Evolutionary conservation across 2,888 invertebrate species (phyloP).

Genomic region (Mongoloraphidia duomilia): DNA sequence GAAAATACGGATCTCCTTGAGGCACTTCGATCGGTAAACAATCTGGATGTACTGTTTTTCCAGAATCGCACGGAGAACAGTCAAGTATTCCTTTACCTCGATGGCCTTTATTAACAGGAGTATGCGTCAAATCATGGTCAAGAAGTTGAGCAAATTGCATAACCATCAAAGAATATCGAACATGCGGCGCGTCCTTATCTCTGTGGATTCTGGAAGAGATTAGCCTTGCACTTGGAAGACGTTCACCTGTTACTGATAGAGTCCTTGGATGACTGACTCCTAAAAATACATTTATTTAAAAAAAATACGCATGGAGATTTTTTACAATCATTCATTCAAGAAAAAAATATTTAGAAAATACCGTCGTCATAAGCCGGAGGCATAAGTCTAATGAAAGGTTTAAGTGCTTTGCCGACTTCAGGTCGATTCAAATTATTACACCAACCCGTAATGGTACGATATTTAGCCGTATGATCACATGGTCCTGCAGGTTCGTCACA

Average conservation of each 20-base stretch:
- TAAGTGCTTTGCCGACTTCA: constrained; percentile 51
- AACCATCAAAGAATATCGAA: constrained; percentile 41
- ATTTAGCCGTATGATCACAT: constrained; percentile 37
- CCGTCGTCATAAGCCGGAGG: constrained; percentile 46
- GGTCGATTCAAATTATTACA: constrained; percentile 57
- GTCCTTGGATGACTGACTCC: constrained; percentile 27
- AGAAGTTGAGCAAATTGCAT: constrained; percentile 63
- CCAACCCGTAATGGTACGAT: constrained; percentile 53
- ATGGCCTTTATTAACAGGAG: constrained; percentile 35
- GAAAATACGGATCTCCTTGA: constrained; percentile 34
- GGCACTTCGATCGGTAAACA: constrained; percentile 38
- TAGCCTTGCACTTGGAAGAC: constrained; percentile 43
- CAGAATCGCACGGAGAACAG: constrained; percentile 33
- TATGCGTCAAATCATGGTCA: constrained; percentile 51
- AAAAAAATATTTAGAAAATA: constrained; percentile 13
- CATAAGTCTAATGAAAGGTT: constrained; percentile 41
- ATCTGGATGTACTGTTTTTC: constrained; percentile 32
- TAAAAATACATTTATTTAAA: constrained; percentile 18
- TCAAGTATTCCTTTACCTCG: constrained; percentile 30
- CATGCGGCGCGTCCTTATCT: constrained; percentile 41
- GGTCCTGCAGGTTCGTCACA: constrained; percentile 26
- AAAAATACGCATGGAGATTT: constrained; percentile 15
- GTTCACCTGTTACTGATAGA: constrained; percentile 28
- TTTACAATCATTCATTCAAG: neutral
- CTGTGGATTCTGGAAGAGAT: constrained; percentile 45